Base-by-base conservation (phyloP, 2,113 vertebrate species). In the Manacus vitellinus region DNA sequence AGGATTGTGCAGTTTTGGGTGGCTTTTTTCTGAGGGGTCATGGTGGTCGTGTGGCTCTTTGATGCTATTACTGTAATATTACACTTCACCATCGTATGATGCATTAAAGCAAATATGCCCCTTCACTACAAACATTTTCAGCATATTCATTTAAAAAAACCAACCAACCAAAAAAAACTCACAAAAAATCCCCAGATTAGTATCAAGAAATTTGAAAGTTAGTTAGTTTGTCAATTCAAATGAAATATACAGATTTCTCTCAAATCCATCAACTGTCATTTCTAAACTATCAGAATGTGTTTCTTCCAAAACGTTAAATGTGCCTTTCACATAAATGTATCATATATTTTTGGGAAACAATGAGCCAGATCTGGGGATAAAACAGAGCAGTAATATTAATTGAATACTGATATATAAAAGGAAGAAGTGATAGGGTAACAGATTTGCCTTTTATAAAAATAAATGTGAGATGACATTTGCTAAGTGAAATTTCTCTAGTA, bases 21-120 rank as follows among this genome's bases (percentile, higher is more conserved):
- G 18, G 0, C 17, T 85, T 81, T 63, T 35, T 52, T 41, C 12
- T 19, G 2, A 16, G 1, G 2, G 3, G 51, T 51, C 49, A 51
- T 11, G 6, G 6, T 8, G 14, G 4, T 22, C 9, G 5, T 37
- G n/a, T 28, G 10, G 22, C 15, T 54, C 31, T 51, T 77, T 27
- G 8, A 55, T 30, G 6, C 4, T 56, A 9, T 11, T 51, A 52
- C 0, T 49, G 28, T 12, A 3, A 62, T 72, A 76, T 65, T 61
- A 81, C 23, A 59, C 7, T 44, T 71, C 17, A 75, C 14, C 14
- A 65, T 21, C 7, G 3, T 21, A 79, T 15, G 17, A 4, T 43
- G 13, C 9, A 8, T 78, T 67, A 44, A 51, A 80, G 35, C 11
- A 91, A 58, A 63, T 18, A 63, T 1, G 1, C 14, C 17, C 23